These are phyloP conservation scores for Eulacestoma nigropectus DNA, from an alignment of 2,113 vertebrate genomes.

Conservation along the genomic window DNA sequence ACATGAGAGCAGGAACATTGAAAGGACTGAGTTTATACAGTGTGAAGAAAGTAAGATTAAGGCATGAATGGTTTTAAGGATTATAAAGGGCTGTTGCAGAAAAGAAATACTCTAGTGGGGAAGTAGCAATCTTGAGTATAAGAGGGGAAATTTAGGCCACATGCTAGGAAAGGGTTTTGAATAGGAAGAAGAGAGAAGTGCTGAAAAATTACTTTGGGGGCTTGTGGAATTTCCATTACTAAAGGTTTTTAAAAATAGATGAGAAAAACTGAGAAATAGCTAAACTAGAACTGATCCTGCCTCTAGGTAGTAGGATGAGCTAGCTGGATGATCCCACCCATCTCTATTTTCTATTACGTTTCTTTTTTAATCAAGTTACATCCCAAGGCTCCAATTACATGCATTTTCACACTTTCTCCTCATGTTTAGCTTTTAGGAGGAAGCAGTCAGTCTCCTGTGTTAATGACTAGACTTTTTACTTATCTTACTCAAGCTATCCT, in stretches of 20 bases:
- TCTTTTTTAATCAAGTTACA: background rate
- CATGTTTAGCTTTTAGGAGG: background rate
- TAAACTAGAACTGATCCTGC: background rate
- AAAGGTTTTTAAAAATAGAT: slow-evolving; percentile 22
- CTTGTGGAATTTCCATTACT: background rate
- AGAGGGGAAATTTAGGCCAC: background rate
- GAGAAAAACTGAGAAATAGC: background rate
- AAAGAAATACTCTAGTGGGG: background rate
- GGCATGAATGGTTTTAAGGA: background rate
- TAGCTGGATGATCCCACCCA: background rate
- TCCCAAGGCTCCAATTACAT: background rate
- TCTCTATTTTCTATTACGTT: background rate
- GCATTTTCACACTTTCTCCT: background rate
- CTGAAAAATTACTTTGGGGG: background rate
- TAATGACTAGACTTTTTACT: background rate
- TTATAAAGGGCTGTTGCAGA: background rate
- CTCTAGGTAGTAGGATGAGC: background rate
- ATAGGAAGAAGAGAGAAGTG: background rate
- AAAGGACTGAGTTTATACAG: background rate
- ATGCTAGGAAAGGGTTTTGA: background rate
- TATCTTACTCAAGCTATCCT: background rate
- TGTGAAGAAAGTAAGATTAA: background rate
- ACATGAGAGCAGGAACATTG: background rate
- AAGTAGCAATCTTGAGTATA: background rate
- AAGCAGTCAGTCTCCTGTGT: background rate